phyloP scores from a whole-genome alignment of 2,113 vertebrate genomes.

The Pleuronectes platessa region DNA sequence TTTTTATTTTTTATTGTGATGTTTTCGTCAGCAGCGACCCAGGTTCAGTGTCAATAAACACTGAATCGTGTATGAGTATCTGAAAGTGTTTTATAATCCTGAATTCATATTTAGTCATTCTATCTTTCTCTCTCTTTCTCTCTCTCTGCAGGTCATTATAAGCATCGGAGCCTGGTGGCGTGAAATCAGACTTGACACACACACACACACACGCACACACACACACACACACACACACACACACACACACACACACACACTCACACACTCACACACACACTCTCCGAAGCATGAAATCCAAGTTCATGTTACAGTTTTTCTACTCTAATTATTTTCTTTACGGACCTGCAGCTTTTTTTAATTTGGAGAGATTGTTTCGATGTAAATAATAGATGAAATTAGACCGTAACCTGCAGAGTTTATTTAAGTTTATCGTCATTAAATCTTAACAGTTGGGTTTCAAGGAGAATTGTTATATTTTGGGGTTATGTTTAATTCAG shows the following conservation, averaged over 20 bases:
- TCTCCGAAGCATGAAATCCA: conserved; percentile 45
- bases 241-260: conserved; percentile 17
- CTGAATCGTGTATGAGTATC: no score
- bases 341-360: conserved; percentile 27
- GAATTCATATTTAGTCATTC: conserved; percentile 16
- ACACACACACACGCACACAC: neutral
- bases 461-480: no score
- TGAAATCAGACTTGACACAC: conserved; percentile 41
- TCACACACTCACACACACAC: neutral
- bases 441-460: no score
- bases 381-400: conserved; percentile 29
- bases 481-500: no score
- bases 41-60: no score
- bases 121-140: conserved; percentile 13
- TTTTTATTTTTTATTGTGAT: no score
- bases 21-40: no score
- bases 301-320: conserved; percentile 40
- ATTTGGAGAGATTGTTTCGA: neutral
- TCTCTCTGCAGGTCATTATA: conserved; percentile 14
- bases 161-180: conserved; percentile 14
- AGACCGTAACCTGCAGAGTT: conserved; percentile 17
- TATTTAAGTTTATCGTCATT: neutral
- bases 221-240: neutral
- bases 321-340: conserved; percentile 27
- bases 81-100: conserved; percentile 37